Conservation (phyloP, 2,797 vertebrate species). For the Masticophis lateralis region DNA sequence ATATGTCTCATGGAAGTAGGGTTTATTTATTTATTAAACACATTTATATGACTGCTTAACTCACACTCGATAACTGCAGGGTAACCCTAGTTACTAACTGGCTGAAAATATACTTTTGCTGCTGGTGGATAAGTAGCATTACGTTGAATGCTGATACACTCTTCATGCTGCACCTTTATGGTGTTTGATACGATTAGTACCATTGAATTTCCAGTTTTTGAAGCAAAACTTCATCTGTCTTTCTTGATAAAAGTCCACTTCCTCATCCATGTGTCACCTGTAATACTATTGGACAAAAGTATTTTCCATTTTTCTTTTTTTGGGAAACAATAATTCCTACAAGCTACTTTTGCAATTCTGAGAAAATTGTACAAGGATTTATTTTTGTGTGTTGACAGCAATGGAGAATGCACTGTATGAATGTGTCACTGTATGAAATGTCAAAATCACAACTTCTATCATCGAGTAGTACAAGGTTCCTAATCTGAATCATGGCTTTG, state of each 20-base stretch:
- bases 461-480: neutral
- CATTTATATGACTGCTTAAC: neutral
- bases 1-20: neutral
- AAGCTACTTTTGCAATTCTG: neutral
- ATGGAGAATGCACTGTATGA: neutral
- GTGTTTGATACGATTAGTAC: neutral
- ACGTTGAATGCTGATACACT: neutral
- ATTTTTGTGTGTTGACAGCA: neutral
- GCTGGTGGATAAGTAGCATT: neutral
- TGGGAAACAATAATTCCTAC: neutral
- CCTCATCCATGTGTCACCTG: neutral
- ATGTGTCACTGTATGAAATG: neutral
- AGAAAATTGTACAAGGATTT: neutral
- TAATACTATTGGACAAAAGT: neutral
- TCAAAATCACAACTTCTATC: neutral
- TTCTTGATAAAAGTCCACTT: neutral
- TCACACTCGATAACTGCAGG: neutral
- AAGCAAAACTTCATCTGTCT: neutral
- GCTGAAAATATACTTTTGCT: neutral
- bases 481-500: neutral
- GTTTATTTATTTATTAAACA: neutral
- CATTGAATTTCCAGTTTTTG: neutral
- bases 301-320: neutral
- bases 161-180: neutral
- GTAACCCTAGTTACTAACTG: neutral